A percentile compares a stretch with the other conserved stretches of the same genome.
Evolutionary conservation across 2,888 invertebrate species (phyloP).

Genomic region (Malthinus seriepunctatus): DNA sequence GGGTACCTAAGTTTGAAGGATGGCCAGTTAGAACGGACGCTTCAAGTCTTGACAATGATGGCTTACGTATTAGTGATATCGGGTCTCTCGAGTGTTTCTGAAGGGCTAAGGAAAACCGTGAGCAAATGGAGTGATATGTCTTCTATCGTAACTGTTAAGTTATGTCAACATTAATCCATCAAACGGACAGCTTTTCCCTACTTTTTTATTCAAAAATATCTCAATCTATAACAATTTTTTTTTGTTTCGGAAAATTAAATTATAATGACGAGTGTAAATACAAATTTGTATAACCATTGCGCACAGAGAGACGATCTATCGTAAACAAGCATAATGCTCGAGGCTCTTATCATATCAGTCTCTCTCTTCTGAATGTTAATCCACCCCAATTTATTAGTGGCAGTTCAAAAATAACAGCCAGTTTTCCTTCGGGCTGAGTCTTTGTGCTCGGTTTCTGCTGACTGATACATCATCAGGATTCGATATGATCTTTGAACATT

Average conservation of each 20-base stretch:
- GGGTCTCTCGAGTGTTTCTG: conserved; percentile 42
- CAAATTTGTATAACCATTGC: conserved; percentile 21
- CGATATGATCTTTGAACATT: conserved; percentile 50
- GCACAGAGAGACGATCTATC: conserved; percentile 37
- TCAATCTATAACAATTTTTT: background rate
- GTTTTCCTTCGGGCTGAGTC: conserved; percentile 48
- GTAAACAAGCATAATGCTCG: conserved; percentile 43
- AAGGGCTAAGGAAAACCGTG: conserved; percentile 38
- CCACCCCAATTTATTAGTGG: conserved; percentile 54
- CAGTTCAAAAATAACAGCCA: conserved; percentile 53
- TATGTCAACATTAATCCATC: conserved; percentile 45
- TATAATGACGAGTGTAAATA: conserved; percentile 16
- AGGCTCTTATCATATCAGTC: conserved; percentile 46
- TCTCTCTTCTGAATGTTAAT: conserved; percentile 46
- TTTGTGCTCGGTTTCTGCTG: conserved; percentile 46
- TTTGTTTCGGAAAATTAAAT: conserved; percentile 3
- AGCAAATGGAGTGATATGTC: conserved; percentile 53
- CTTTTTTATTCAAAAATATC: conserved; percentile 8
- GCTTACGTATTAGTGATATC: conserved; percentile 48
- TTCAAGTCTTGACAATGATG: conserved; percentile 47
- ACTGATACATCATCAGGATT: conserved; percentile 48
- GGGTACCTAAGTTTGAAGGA: conserved; percentile 44
- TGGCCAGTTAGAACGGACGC: conserved; percentile 44
- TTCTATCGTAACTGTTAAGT: conserved; percentile 44
- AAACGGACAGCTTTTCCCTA: conserved; percentile 35